These are phyloP conservation scores for Paedocypris micromegethes DNA, from an alignment of 2,797 vertebrate genomes.

Conservation along the genomic window DNA sequence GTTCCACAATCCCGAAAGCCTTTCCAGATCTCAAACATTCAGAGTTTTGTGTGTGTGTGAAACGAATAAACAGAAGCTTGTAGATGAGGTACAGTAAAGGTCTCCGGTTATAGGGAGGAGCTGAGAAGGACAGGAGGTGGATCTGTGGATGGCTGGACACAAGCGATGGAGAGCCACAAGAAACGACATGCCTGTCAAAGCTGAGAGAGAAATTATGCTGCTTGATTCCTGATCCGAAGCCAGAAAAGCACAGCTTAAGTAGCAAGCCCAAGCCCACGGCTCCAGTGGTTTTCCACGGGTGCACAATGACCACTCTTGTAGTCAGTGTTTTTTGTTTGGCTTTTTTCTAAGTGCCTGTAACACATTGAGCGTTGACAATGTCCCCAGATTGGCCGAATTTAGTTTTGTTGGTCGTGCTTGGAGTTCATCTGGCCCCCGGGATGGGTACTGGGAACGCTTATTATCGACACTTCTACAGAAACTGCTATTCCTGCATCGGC, in stretches of 20 bases:
- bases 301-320: slow-evolving; percentile 38
- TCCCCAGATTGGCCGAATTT: slow-evolving; percentile 16
- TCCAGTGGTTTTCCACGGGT: slow-evolving; percentile 38
- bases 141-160: slow-evolving; percentile 3
- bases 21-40: background rate
- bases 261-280: slow-evolving; percentile 28
- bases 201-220: slow-evolving; percentile 28
- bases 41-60: slow-evolving; percentile 1
- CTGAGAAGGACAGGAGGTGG: slow-evolving; percentile 28
- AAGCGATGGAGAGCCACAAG: slow-evolving; percentile 32
- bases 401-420: slow-evolving; percentile 41
- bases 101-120: slow-evolving; percentile 25
- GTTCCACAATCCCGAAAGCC: slow-evolving; percentile 1
- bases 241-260: slow-evolving; percentile 38
- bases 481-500: slow-evolving; percentile 70
- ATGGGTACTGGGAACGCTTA: slow-evolving; percentile 43
- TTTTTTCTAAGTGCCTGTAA: slow-evolving; percentile 27
- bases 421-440: slow-evolving; percentile 49
- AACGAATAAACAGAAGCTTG: background rate
- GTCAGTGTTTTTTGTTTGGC: slow-evolving; percentile 25
- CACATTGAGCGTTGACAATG: slow-evolving; percentile 20
- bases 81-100: background rate
- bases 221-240: slow-evolving; percentile 26
- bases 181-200: slow-evolving; percentile 46
- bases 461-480: slow-evolving; percentile 67